A percentile compares a stretch with the other conserved stretches of the same genome.
phyloP scores from a whole-genome alignment of 2,113 vertebrate species.

The Microtus pennsylvanicus region DNA sequence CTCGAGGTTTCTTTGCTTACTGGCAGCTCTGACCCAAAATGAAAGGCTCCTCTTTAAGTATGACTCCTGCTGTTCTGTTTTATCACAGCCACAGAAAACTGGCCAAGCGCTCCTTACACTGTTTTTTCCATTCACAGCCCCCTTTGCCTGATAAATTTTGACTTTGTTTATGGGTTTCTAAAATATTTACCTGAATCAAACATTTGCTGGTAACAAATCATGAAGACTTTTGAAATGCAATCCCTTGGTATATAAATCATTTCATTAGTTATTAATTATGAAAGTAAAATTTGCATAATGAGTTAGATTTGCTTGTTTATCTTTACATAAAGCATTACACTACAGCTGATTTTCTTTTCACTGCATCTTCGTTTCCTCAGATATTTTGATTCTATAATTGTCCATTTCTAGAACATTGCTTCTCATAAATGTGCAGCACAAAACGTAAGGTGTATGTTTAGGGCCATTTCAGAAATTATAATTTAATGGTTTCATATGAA shows the following conservation, averaged over 20 bases:
- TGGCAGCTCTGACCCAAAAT: neutral
- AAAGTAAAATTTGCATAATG: neutral
- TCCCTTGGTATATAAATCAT: neutral
- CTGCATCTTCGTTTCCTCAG: neutral
- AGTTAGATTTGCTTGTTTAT: neutral
- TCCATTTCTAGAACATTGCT: neutral
- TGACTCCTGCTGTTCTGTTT: neutral
- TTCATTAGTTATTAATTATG: neutral
- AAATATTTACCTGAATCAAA: neutral
- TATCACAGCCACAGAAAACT: neutral
- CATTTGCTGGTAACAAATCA: neutral
- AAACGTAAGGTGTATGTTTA: neutral
- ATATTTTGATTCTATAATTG: neutral
- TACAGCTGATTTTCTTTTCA: neutral
- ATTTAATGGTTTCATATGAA: neutral
- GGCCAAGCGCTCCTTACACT: neutral
- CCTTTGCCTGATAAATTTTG: neutral
- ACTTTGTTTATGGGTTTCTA: neutral
- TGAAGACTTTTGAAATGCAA: neutral
- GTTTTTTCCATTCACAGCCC: neutral
- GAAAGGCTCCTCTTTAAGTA: neutral
- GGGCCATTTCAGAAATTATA: neutral
- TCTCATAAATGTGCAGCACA: neutral
- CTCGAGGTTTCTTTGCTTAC: slow-evolving; percentile 10
- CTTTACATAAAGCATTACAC: neutral